Evolutionary conservation across 2,888 invertebrate genomes (phyloP).

Genomic region (Synanthedon formicaeformis): DNA sequence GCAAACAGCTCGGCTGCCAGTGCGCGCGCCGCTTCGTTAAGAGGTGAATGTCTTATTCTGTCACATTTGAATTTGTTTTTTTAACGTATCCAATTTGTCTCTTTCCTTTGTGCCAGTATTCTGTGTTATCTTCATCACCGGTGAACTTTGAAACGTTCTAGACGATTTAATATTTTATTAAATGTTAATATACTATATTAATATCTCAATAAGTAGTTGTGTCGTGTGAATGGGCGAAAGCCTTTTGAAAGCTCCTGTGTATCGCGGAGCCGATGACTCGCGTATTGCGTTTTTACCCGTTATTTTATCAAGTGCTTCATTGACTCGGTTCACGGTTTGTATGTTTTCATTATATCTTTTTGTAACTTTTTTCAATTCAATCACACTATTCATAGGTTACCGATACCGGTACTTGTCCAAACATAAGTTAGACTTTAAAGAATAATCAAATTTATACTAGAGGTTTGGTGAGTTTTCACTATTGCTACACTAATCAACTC

Average conservation of each 20-base stretch:
- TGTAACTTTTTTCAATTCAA: not conserved
- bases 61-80: constrained; percentile 24
- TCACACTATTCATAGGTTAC: too few relatives aligned
- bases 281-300: constrained; percentile 46
- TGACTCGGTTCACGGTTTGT: constrained; percentile 5
- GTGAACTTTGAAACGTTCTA: constrained; percentile 1
- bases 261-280: constrained; percentile 30
- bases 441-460: too few relatives aligned
- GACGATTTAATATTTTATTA: not conserved
- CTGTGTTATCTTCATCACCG: constrained; percentile 13
- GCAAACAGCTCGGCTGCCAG: constrained; percentile 73
- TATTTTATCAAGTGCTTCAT: constrained; percentile 30
- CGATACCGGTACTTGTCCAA: too few relatives aligned
- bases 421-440: too few relatives aligned
- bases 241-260: constrained; percentile 28
- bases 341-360: constrained; percentile 2
- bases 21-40: constrained; percentile 58
- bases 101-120: constrained; percentile 15
- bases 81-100: constrained; percentile 15
- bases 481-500: too few relatives aligned
- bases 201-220: constrained; percentile 15
- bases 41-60: constrained; percentile 60
- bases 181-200: constrained; percentile 6
- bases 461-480: too few relatives aligned
- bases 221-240: constrained; percentile 41